Evolutionary conservation across 2,888 invertebrate genomes (phyloP).

Genomic region (Melanotus villosus): DNA sequence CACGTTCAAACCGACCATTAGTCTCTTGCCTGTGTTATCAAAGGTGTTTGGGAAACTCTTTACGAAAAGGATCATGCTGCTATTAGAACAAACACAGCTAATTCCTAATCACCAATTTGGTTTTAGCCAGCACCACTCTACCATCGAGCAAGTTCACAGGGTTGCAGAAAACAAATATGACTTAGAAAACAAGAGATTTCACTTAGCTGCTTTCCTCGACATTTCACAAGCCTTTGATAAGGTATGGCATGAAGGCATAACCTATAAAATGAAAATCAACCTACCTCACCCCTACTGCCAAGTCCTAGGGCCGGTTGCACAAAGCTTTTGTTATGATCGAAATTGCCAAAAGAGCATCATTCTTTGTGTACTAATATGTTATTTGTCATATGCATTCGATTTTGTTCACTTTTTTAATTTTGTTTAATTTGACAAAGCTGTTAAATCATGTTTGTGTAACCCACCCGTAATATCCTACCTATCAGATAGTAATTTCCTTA

Average conservation of each 20-base stretch:
- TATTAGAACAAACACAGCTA: not conserved
- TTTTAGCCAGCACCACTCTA: not conserved
- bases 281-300: conserved; percentile 3
- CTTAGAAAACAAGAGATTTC: not conserved
- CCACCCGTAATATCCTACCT: not conserved
- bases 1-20: not conserved
- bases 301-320: too few species aligned
- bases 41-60: not conserved
- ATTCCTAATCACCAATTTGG: not conserved
- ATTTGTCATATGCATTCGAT: too few species aligned
- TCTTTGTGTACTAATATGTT: too few species aligned
- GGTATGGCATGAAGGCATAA: not conserved
- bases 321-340: too few species aligned
- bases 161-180: not conserved
- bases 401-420: too few species aligned
- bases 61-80: not conserved
- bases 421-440: too few species aligned
- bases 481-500: not conserved
- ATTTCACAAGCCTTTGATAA: conserved; percentile 3
- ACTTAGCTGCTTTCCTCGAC: not conserved
- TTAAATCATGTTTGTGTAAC: too few species aligned
- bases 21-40: not conserved
- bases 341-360: too few species aligned
- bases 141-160: not conserved
- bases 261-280: not conserved